Percentiles rank a stretch among this genome's conserved stretches.
These are phyloP conservation scores for Dromaius novaehollandiae DNA, from an alignment of 2,113 vertebrate species.

Conservation along the genomic window DNA sequence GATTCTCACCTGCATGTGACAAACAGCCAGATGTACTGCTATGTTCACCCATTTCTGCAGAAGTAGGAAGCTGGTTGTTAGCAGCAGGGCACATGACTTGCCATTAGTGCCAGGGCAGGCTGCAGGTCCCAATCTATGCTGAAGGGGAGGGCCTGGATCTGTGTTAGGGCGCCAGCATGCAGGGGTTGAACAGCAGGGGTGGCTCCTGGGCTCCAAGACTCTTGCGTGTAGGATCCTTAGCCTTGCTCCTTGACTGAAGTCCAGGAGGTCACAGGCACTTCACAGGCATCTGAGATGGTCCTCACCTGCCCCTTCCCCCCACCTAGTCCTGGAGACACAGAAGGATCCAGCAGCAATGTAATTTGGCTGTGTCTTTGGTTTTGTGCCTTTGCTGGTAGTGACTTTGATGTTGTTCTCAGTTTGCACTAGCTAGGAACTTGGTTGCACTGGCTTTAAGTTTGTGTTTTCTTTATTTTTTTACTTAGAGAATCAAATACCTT, in stretches of 20 bases:
- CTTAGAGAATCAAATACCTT: neutral
- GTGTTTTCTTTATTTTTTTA: neutral
- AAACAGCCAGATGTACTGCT: neutral
- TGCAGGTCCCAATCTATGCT: neutral
- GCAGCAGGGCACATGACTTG: neutral
- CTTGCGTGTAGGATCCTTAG: neutral
- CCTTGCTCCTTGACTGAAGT: neutral
- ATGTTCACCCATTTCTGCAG: neutral
- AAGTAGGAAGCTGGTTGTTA: neutral
- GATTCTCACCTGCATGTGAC: accelerated
- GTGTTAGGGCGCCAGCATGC: neutral
- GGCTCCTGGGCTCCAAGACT: neutral
- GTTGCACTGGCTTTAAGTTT: neutral
- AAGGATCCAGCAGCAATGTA: neutral
- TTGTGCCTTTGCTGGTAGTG: neutral
- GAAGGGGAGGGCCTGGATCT: neutral
- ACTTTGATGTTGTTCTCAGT: neutral
- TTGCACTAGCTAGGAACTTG: neutral
- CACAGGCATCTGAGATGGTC: accelerated
- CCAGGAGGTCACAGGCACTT: neutral
- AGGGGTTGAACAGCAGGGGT: too few relatives aligned
- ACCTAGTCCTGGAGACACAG: neutral
- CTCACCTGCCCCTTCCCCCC: neutral
- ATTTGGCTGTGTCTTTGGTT: neutral
- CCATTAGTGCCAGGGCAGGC: neutral